A percentile compares a stretch with the other conserved stretches of the same genome.
phyloP scores from a whole-genome alignment of 2,888 invertebrate species.

The Tiphia femorata region DNA sequence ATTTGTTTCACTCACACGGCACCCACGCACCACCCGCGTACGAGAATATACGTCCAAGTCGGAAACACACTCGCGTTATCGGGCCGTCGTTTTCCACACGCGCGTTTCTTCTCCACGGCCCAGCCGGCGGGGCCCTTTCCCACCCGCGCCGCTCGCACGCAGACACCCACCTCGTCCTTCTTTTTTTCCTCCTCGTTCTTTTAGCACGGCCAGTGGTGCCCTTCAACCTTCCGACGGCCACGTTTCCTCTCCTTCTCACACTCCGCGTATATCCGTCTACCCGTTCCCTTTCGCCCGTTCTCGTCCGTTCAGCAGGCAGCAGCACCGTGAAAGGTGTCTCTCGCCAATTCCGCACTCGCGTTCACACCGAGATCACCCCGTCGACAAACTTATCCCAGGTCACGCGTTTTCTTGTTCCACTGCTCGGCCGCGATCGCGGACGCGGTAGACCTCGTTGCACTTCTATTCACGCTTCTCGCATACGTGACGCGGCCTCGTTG shows the following conservation, averaged over 20 bases:
- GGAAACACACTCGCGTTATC: constrained; percentile 32
- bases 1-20: constrained; percentile 42
- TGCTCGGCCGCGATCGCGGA: constrained; percentile 30
- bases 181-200: not conserved
- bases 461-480: constrained; percentile 52
- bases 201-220: constrained; percentile 11
- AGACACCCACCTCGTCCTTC: no score
- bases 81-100: constrained; percentile 35
- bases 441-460: constrained; percentile 44
- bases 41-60: no score
- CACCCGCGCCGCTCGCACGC: not conserved
- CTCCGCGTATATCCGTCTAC: constrained; percentile 11
- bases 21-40: constrained; percentile 42
- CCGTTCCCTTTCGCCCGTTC: constrained; percentile 5
- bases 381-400: not conserved
- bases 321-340: not conserved
- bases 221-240: constrained; percentile 32
- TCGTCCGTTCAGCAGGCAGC: no score
- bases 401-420: constrained; percentile 26
- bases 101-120: constrained; percentile 15
- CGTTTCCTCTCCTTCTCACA: constrained; percentile 27
- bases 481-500: constrained; percentile 58
- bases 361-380: not conserved
- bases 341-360: not conserved
- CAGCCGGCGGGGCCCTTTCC: not conserved